These are phyloP conservation scores for Naja naja DNA, from an alignment of 2,113 vertebrate genomes.

Conservation along the genomic window DNA sequence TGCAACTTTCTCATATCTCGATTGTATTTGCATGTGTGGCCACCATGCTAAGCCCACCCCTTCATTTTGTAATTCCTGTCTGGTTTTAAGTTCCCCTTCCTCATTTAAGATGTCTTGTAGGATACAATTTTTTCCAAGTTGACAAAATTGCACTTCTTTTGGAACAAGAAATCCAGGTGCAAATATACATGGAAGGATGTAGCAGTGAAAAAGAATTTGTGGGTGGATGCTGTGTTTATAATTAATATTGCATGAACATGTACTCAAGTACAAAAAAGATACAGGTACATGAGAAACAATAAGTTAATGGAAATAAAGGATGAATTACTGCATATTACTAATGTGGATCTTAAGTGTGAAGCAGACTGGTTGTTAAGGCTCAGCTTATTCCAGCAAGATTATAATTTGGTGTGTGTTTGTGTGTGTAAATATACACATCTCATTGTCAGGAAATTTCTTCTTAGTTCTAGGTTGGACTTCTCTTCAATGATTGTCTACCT, in stretches of 20 bases:
- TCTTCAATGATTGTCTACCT: neutral
- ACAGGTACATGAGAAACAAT: conserved; percentile 11
- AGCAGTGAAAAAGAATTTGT: conserved; percentile 9
- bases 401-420: neutral
- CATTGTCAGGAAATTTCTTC: neutral
- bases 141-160: conserved; percentile 17
- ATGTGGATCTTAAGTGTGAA: neutral
- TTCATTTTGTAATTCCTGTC: no score
- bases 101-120: no score
- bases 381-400: neutral
- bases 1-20: no score
- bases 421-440: neutral
- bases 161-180: neutral
- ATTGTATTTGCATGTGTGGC: no score
- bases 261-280: neutral
- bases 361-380: neutral
- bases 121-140: no score
- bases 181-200: neutral
- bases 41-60: no score
- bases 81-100: no score
- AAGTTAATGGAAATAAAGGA: conserved; percentile 22
- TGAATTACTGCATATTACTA: neutral
- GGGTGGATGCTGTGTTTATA: neutral
- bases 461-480: neutral
- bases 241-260: conserved; percentile 27